Evolutionary conservation across 1,140 invertebrate species (phyloP).

Genomic region (Lucilia cuprina): DNA sequence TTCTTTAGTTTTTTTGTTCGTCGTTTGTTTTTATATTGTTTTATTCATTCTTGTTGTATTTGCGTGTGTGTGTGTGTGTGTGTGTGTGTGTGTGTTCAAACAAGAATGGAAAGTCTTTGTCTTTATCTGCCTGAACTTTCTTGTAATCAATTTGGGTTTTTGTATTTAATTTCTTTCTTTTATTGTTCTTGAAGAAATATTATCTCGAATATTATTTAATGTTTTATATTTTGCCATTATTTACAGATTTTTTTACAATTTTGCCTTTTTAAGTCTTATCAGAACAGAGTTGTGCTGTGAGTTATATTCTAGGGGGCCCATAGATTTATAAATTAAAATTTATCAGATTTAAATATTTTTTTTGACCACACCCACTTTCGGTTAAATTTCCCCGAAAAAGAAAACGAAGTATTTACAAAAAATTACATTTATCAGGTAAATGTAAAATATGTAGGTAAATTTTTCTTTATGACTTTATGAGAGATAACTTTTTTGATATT

Average conservation of each 20-base stretch:
- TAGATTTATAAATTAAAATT: background rate
- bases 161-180: background rate
- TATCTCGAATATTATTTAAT: background rate
- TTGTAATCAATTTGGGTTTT: background rate
- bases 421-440: no score
- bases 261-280: background rate
- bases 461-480: no score
- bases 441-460: no score
- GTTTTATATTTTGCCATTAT: background rate
- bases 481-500: no score
- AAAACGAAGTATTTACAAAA: no score
- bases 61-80: background rate
- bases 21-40: background rate
- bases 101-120: conserved; percentile 8
- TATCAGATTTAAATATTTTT: no score
- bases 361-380: no score
- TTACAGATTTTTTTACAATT: background rate
- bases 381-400: no score
- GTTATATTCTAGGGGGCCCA: background rate
- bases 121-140: background rate
- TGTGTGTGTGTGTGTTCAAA: background rate
- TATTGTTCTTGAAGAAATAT: background rate
- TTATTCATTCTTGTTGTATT: background rate
- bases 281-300: background rate
- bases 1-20: background rate